Evolutionary conservation across 2,888 invertebrate species (phyloP).

Genomic region (Amphiduros pacificus): DNA sequence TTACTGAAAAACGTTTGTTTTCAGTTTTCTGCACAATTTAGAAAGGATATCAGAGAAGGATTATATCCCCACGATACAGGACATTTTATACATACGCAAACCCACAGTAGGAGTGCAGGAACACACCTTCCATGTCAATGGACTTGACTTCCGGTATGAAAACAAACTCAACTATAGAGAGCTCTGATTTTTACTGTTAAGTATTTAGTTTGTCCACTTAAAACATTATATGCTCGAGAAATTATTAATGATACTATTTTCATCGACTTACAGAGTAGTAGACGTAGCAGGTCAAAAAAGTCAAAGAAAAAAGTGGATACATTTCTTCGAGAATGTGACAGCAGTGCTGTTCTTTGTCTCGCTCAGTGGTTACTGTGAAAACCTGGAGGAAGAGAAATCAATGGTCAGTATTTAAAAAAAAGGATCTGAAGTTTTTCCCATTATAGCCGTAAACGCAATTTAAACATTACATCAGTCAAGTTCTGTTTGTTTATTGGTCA

Average conservation of each 20-base stretch:
- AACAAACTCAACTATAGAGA: too few species aligned
- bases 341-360: conserved; percentile 49
- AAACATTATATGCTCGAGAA: too few species aligned
- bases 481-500: too few species aligned
- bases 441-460: too few species aligned
- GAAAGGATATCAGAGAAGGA: conserved; percentile 36
- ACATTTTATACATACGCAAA: conserved; percentile 47
- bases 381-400: conserved; percentile 26
- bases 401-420: conserved; percentile 14
- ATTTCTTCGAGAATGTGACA: conserved; percentile 50
- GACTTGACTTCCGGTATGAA: conserved; percentile 44
- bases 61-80: conserved; percentile 48
- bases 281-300: conserved; percentile 49
- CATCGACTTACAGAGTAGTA: conserved; percentile 37
- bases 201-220: too few species aligned
- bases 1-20: too few species aligned
- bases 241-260: too few species aligned
- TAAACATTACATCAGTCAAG: too few species aligned
- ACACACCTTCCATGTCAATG: conserved; percentile 41
- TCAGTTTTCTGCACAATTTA: conserved; percentile 46
- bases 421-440: too few species aligned
- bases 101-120: conserved; percentile 52
- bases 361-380: conserved; percentile 46
- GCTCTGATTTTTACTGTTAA: too few species aligned
- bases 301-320: conserved; percentile 53